phyloP scores from a whole-genome alignment of 2,113 vertebrate genomes.

The Syngnathus floridae region DNA sequence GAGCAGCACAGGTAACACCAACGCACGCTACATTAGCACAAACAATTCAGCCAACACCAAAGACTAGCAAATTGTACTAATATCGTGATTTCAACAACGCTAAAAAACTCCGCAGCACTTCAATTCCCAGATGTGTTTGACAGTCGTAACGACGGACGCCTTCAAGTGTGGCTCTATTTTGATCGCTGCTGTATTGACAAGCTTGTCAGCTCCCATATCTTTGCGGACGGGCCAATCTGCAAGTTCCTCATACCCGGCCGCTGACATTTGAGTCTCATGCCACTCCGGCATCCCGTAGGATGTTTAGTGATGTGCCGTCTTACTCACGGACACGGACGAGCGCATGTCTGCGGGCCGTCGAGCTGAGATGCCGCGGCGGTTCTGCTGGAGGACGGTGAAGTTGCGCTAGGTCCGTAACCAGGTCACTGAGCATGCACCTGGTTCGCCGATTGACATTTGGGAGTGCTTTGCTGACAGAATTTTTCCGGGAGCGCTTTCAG shows the following conservation, averaged over 20 bases:
- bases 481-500: slow-evolving; percentile 2
- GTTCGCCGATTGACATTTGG: slow-evolving; percentile 51
- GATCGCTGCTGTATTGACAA: slow-evolving; percentile 28
- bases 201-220: slow-evolving; percentile 37
- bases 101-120: background rate
- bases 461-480: slow-evolving; percentile 11
- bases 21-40: background rate
- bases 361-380: slow-evolving; percentile 28
- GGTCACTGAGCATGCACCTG: slow-evolving; percentile 63
- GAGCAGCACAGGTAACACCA: slow-evolving; percentile 89
- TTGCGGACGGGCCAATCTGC: slow-evolving; percentile 12
- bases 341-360: slow-evolving; percentile 33
- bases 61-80: background rate
- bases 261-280: slow-evolving; percentile 53
- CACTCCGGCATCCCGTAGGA: slow-evolving; percentile 44
- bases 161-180: slow-evolving; percentile 25
- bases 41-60: background rate
- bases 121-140: background rate
- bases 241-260: slow-evolving; percentile 12
- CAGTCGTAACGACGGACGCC: background rate
- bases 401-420: slow-evolving; percentile 49
- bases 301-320: slow-evolving; percentile 37
- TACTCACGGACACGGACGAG: slow-evolving; percentile 38
- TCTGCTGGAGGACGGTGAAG: slow-evolving; percentile 40
- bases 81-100: background rate